phyloP scores from a whole-genome alignment of 2,888 invertebrate genomes.

The Lacanobia wlatinum region DNA sequence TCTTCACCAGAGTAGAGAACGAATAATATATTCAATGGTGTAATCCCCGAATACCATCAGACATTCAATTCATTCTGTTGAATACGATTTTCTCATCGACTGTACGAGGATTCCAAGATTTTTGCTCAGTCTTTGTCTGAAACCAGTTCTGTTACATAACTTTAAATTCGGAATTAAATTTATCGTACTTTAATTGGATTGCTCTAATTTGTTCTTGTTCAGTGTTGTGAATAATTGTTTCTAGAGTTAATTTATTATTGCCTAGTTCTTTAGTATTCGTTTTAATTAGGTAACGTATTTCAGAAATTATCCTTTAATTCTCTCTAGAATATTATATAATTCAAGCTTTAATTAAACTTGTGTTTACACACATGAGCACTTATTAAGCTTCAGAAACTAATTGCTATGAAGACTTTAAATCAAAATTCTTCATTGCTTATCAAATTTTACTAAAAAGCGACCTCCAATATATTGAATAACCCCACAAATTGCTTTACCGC shows the following conservation, averaged over 20 bases:
- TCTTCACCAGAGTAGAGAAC: conserved; percentile 45
- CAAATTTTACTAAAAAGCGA: neutral
- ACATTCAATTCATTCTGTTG: conserved; percentile 73
- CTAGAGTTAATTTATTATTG: conserved; percentile 35
- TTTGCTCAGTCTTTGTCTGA: conserved; percentile 56
- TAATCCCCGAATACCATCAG: conserved; percentile 68
- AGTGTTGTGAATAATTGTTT: conserved; percentile 42
- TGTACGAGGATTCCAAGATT: conserved; percentile 68
- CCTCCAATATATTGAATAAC: neutral
- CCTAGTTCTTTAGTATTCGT: neutral
- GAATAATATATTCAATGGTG: conserved; percentile 67
- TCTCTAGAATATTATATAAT: neutral
- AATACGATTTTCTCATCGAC: conserved; percentile 73
- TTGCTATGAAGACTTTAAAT: neutral
- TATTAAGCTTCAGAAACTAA: too few species aligned
- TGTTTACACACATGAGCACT: too few species aligned
- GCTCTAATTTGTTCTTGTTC: conserved; percentile 36
- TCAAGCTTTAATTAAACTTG: too few species aligned
- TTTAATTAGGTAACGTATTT: neutral
- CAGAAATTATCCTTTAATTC: neutral
- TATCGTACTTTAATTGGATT: conserved; percentile 54
- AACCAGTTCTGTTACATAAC: conserved; percentile 38
- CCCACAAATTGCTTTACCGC: neutral
- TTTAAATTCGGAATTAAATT: conserved; percentile 46
- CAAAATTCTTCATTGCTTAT: neutral